A percentile compares a stretch with the other conserved stretches of the same genome.
These are phyloP conservation scores for Peromyscus aztecus DNA, from an alignment of 2,797 vertebrate genomes.

Conservation along the genomic window DNA sequence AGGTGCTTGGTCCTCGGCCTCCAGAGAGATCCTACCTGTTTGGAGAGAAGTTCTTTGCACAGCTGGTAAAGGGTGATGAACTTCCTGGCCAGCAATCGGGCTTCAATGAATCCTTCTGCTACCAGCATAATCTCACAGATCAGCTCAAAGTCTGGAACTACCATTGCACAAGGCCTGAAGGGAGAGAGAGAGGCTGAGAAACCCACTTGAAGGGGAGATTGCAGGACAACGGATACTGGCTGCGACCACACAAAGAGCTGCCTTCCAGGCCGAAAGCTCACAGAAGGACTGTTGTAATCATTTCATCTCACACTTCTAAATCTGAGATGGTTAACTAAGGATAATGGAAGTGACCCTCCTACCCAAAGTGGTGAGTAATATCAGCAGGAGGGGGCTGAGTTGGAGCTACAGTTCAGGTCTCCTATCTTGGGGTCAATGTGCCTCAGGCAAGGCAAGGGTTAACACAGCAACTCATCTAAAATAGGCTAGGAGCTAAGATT, in stretches of 20 bases:
- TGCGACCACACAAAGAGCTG: background rate
- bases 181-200: background rate
- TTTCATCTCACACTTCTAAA: background rate
- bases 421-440: background rate
- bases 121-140: constrained; percentile 99
- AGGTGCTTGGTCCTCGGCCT: rapidly evolving
- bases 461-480: background rate
- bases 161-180: constrained; percentile 97
- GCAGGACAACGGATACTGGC: background rate
- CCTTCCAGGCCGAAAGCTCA: background rate
- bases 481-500: background rate
- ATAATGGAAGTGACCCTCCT: background rate
- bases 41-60: constrained; percentile 97
- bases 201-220: background rate
- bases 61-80: constrained; percentile 97
- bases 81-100: constrained; percentile 93
- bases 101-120: constrained; percentile 96
- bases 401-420: background rate
- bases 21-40: constrained; percentile 91
- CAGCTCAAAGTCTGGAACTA: constrained; percentile 97
- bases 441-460: background rate
- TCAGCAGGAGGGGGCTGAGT: background rate
- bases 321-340: background rate
- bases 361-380: background rate
- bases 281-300: background rate